A percentile compares a stretch with the other conserved stretches of the same genome.
These are phyloP conservation scores for Pangasius krempfi DNA, from an alignment of 2,797 vertebrate species.

Conservation along the genomic window DNA sequence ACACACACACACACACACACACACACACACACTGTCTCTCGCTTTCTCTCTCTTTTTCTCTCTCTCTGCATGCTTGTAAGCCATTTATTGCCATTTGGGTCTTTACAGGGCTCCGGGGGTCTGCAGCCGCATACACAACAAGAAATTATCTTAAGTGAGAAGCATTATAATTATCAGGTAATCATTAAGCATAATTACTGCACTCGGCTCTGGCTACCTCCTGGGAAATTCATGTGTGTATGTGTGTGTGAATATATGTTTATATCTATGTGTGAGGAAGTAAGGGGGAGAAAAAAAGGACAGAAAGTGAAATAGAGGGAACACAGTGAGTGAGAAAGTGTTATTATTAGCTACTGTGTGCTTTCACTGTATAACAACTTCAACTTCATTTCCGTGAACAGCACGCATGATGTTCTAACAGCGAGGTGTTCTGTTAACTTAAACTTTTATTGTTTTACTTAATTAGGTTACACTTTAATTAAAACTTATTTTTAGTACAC, in stretches of 20 bases:
- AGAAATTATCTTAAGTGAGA: conserved; percentile 60
- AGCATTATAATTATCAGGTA: conserved; percentile 60
- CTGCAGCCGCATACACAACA: conserved; percentile 48
- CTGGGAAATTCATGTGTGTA: conserved; percentile 35
- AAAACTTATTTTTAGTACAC: neutral
- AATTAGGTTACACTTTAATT: conserved; percentile 8
- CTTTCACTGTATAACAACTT: conserved; percentile 11
- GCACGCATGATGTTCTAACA: neutral
- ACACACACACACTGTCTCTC: neutral
- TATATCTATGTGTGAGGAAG: neutral
- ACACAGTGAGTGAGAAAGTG: neutral
- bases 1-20: conserved; percentile 5
- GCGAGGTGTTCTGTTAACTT: neutral
- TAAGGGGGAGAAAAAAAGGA: neutral
- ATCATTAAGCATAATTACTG: conserved; percentile 58
- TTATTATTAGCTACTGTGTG: conserved; percentile 22
- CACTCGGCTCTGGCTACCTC: conserved; percentile 36
- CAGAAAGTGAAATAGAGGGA: neutral
- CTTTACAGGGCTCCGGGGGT: conserved; percentile 46
- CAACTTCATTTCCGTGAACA: neutral
- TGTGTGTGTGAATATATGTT: conserved; percentile 2
- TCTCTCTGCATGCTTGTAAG: neutral
- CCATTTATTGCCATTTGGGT: conserved; percentile 31
- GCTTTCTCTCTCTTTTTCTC: no score
- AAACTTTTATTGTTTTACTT: neutral